Percentiles rank a stretch among this genome's conserved stretches.
phyloP scores from a whole-genome alignment of 1,140 invertebrate genomes.

The Diorhabda carinulata region DNA sequence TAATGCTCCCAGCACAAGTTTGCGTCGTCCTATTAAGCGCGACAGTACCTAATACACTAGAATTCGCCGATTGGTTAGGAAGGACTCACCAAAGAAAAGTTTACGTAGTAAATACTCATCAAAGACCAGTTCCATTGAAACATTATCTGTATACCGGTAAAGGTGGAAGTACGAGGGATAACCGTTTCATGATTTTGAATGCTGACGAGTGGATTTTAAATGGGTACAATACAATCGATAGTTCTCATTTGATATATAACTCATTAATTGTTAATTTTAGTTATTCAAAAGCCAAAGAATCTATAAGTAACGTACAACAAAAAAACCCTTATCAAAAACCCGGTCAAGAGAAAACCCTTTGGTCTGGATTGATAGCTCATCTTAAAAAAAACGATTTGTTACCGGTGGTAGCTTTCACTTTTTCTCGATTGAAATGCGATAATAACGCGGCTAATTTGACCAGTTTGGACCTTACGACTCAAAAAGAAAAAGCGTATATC shows the following conservation, averaged over 20 bases:
- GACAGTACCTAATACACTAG: conserved; percentile 94
- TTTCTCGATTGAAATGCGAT: conserved; percentile 84
- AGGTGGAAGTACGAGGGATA: conserved; percentile 44
- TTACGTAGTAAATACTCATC: conserved; percentile 89
- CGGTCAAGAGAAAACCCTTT: conserved; percentile 76
- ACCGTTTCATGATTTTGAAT: conserved; percentile 83
- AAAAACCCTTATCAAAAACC: conserved; percentile 32
- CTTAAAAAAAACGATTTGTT: conserved; percentile 76
- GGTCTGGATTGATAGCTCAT: conserved; percentile 79
- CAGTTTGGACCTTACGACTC: conserved; percentile 76
- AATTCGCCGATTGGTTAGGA: conserved; percentile 98
- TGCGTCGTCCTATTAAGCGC: conserved; percentile 97
- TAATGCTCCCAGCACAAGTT: conserved; percentile 90
- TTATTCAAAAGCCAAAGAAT: conserved; percentile 32
- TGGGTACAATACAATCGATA: conserved; percentile 54
- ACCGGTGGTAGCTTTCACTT: conserved; percentile 90
- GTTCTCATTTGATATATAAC: background rate
- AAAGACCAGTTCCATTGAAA: conserved; percentile 92
- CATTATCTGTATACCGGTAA: conserved; percentile 88
- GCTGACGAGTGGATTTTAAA: conserved; percentile 60
- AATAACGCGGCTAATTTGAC: conserved; percentile 69
- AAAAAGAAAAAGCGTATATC: conserved; percentile 78
- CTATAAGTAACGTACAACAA: conserved; percentile 34
- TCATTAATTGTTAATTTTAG: conserved; percentile 26
- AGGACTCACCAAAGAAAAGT: conserved; percentile 88